phyloP scores from a whole-genome alignment of 1,140 invertebrate species.

The Bombus picipes region DNA sequence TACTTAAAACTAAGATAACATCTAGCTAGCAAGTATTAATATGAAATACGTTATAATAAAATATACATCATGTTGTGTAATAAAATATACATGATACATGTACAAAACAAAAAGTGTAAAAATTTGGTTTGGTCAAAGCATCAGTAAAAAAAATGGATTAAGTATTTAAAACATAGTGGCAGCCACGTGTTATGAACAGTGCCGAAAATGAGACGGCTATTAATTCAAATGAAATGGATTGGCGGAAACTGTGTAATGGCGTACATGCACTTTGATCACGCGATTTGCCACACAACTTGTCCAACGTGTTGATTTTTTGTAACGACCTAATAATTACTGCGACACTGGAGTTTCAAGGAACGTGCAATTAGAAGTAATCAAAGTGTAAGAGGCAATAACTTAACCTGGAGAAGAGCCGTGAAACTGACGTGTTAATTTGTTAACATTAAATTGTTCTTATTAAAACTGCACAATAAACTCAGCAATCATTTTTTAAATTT shows the following conservation, averaged over 20 bases:
- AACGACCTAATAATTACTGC: constrained; percentile 26
- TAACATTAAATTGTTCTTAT: background rate
- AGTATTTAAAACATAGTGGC: background rate
- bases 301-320: constrained; percentile 30
- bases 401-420: background rate
- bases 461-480: background rate
- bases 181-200: background rate
- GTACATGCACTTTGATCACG: background rate
- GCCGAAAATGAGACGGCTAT: constrained; percentile 3
- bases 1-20: background rate
- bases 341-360: constrained; percentile 2
- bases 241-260: constrained; percentile 19
- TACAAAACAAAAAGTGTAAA: background rate
- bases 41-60: background rate
- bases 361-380: constrained; percentile 22
- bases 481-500: background rate
- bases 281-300: constrained; percentile 4
- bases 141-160: background rate
- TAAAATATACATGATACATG: background rate
- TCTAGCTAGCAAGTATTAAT: background rate
- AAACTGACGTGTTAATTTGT: constrained; percentile 1
- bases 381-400: background rate
- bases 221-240: constrained; percentile 33
- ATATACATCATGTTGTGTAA: background rate
- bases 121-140: background rate